These are phyloP conservation scores for Parus major DNA, from an alignment of 2,113 vertebrate species.

Conservation along the genomic window DNA sequence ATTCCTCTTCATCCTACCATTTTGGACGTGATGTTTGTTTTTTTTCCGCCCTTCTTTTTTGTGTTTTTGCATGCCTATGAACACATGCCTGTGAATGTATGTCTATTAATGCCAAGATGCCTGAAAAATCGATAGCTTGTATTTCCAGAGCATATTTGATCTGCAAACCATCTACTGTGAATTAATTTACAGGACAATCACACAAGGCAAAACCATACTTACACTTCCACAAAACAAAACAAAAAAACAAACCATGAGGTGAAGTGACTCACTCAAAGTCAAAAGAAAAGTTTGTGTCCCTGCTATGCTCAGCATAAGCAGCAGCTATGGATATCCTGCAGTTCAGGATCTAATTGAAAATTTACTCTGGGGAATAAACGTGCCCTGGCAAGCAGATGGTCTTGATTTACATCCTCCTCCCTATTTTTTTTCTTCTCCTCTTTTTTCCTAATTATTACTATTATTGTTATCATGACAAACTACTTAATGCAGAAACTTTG, in stretches of 20 bases:
- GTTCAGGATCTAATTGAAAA: conserved; percentile 12
- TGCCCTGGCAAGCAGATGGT: neutral
- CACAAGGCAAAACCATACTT: conserved; percentile 3
- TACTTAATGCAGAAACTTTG: neutral
- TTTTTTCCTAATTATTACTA: neutral
- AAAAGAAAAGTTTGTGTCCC: neutral
- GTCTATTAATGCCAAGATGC: neutral
- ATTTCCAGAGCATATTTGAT: neutral
- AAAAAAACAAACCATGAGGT: neutral
- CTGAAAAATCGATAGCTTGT: conserved; percentile 18
- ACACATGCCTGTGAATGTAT: neutral
- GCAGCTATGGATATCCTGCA: neutral
- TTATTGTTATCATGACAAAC: neutral
- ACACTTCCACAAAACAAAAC: neutral
- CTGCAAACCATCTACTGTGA: neutral
- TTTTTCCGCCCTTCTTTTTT: neutral
- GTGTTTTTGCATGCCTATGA: neutral
- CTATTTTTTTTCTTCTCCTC: neutral
- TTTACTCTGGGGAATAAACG: neutral
- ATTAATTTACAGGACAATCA: neutral
- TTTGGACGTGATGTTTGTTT: neutral
- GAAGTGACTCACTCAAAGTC: neutral
- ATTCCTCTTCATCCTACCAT: neutral
- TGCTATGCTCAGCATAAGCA: neutral
- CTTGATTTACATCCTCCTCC: neutral